Evolutionary conservation across 2,888 invertebrate species (phyloP), one percentile per base, ranked within the genome.

Genomic region (Heliconius erato): DNA sequence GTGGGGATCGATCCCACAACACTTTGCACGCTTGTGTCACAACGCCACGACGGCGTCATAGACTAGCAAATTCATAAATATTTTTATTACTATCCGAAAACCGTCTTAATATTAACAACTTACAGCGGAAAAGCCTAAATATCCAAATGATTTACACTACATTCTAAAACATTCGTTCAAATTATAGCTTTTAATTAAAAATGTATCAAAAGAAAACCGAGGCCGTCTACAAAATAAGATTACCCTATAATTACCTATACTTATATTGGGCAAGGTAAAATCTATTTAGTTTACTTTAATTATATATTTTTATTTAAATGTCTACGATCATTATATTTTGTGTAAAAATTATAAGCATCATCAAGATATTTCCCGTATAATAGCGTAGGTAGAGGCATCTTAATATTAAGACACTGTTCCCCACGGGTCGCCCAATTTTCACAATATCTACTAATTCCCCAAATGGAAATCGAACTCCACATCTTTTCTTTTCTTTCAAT

Each of bases 231-330:
- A 16, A 32, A 28, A 4, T 35, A 16, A 63, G 63, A 76, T 76
- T 63, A 76, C 74, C 32, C 23, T 59, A 74, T 76, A 76, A 76
- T 76, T 76, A 63, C n/a, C n/a, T 63, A 63, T 16, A 26, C 40
- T 59, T 32, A 49, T 72, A 49, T 72, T 40, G 63, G n/a, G 28
- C 74, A 76, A 76, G 74, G 74, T 63, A n/a, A 59, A 32, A 74
- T 74, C 32, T 59, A n/a, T 74, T 59, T 74, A 35, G 59, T 59
- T 32, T 54, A 59, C 28, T 28, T 59, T 59, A 49, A 59, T 28
- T 32, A 23, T 0, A 23, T 74, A 32, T 54, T 54, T n/a, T 63
- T 11, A 7, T 11, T 4, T 5, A 7, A 49, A 16, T 28, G 49
- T 16, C 26, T 40, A 44, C n/a, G n/a, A 4, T n/a, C n/a, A 63